Evolutionary conservation across 2,888 invertebrate species (phyloP), one percentile per base, ranked within the genome.

Genomic region (Cordilura impudica): DNA sequence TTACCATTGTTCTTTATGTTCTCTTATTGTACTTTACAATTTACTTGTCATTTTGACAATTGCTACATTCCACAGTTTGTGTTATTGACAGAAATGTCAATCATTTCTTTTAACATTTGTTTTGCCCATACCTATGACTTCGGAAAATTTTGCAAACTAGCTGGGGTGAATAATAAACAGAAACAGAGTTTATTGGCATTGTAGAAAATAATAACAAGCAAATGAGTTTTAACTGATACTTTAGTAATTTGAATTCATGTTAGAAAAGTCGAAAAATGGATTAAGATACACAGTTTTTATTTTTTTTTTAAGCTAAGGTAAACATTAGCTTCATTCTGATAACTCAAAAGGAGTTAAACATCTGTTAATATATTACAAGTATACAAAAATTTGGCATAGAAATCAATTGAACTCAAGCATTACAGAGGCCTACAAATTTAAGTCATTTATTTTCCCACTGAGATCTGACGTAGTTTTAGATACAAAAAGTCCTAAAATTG

Each of bases 41-140:
- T 75, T 79, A 61, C 75, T 79, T 71, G 70, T 75, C 75, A 71
- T 35, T 63, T 67, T 79, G 79, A 79, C 79, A 75, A 63, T 79
- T 67, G 71, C 66, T 49, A 71, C 75, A 74, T 74, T 74, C 66
- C 65, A 74, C 66, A 78, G 65, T 66, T 78, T 70, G 31, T 69
- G 73, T 45, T 47, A 61, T 63, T 73, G 61, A 61, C 72, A 69
- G 58, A 39, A 53, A 45, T 70, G 60, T 71, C 69, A 74, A 66
- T 75, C 76, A 70, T 65, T 63, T 71, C 49, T 61, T 54, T 31
- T 45, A 73, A 53, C 53, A 60, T 56, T 79, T 67, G 63, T 72
- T 35, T 75, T 71, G 43, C 70, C 74, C 60, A 58, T 23, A 18
- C 26, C 53, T 26, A 21, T 51, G 56, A 63, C 51, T 72, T 51